Evolutionary conservation across 1,140 invertebrate genomes (phyloP).

Genomic region (Nylanderia fulva): DNA sequence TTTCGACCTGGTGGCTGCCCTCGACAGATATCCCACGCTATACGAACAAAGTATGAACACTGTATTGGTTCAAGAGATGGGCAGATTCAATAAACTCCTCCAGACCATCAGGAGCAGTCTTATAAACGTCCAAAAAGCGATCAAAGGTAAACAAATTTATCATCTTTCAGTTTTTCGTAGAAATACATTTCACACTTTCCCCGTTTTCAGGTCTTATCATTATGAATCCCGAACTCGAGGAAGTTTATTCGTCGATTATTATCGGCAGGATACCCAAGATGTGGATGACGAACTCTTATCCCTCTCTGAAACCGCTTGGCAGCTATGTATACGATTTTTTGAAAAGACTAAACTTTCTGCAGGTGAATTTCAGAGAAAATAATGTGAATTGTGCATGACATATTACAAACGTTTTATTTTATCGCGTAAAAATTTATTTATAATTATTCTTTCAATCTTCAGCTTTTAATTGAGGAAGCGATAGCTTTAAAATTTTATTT

Average conservation of each 20-base stretch:
- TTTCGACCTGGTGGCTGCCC: slow-evolving; percentile 89
- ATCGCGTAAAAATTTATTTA: neutral
- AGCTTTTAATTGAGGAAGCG: neutral
- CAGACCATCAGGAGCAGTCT: slow-evolving; percentile 91
- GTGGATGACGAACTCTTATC: slow-evolving; percentile 96
- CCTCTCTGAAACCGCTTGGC: slow-evolving; percentile 96
- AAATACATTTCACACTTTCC: slow-evolving; percentile 60
- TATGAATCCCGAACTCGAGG: slow-evolving; percentile 94
- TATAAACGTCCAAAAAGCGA: slow-evolving; percentile 93
- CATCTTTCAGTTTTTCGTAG: neutral
- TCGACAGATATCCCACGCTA: slow-evolving; percentile 92
- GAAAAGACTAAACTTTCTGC: slow-evolving; percentile 91
- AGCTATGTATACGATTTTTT: slow-evolving; percentile 96
- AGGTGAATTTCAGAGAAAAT: slow-evolving; percentile 86
- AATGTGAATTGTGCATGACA: neutral
- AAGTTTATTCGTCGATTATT: slow-evolving; percentile 94
- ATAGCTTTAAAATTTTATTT: neutral
- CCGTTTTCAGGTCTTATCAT: slow-evolving; percentile 89
- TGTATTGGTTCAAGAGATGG: slow-evolving; percentile 98
- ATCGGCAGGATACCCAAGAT: slow-evolving; percentile 93
- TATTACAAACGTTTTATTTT: neutral
- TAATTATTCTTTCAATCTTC: neutral
- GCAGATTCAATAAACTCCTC: slow-evolving; percentile 94
- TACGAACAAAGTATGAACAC: slow-evolving; percentile 97
- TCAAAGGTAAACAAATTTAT: slow-evolving; percentile 91